phyloP scores from a whole-genome alignment of 1,140 invertebrate species.

The Coenobita brevimanus region DNA sequence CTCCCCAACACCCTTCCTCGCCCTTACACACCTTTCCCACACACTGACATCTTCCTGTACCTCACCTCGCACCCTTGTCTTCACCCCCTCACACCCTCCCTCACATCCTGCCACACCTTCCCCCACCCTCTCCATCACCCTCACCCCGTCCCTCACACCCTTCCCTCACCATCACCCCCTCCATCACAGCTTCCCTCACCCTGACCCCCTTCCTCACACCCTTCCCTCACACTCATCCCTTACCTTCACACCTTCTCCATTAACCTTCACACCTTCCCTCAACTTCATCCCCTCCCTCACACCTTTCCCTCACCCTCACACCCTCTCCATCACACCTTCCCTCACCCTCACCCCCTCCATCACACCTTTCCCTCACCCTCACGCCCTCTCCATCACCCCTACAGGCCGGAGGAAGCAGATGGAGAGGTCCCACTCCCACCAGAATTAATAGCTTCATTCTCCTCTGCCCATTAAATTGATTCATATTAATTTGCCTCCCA shows the following conservation, averaged over 20 bases:
- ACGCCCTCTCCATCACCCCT: background rate
- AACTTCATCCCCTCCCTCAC: background rate
- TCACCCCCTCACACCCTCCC: too few species aligned
- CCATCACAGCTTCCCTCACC: background rate
- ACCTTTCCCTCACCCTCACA: background rate
- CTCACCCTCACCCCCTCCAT: background rate
- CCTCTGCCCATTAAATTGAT: constrained; percentile 31
- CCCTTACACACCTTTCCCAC: too few species aligned
- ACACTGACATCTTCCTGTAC: too few species aligned
- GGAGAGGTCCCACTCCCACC: background rate
- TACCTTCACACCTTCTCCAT: background rate
- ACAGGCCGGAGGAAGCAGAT: constrained; percentile 6
- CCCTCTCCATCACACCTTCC: background rate
- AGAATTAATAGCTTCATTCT: constrained; percentile 36
- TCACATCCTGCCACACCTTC: too few species aligned
- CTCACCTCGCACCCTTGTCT: too few species aligned
- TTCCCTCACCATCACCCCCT: too few species aligned
- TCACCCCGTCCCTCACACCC: too few species aligned
- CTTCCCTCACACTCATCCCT: background rate
- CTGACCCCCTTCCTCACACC: background rate
- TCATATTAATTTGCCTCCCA: constrained; percentile 38
- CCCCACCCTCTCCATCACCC: too few species aligned
- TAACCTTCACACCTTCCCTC: background rate
- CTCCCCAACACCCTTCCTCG: too few species aligned
- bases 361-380: background rate